Conservation (phyloP, 1,140 invertebrate species). For the Musca vetustissima region DNA sequence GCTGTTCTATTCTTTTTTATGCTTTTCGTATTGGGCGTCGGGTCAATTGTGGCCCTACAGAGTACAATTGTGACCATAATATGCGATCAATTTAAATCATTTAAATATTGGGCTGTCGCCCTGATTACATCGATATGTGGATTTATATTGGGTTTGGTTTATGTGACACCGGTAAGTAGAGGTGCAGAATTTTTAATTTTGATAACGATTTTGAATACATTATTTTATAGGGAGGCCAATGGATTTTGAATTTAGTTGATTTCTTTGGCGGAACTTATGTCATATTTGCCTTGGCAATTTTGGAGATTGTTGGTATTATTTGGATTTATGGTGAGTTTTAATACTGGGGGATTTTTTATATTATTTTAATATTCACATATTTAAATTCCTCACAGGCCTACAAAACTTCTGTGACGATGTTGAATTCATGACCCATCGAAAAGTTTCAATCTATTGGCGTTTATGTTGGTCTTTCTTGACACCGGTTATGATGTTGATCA, state of each 20-base stretch:
- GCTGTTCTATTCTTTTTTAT: conserved; percentile 87
- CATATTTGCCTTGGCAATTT: conserved; percentile 72
- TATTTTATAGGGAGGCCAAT: conserved; percentile 78
- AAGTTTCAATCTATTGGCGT: conserved; percentile 75
- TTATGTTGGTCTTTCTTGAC: conserved; percentile 80
- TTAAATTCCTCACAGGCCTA: conserved; percentile 56
- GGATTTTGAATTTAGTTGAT: conserved; percentile 81
- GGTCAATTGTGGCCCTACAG: conserved; percentile 71
- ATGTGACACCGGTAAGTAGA: conserved; percentile 70
- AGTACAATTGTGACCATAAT: conserved; percentile 70
- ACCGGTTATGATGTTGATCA: conserved; percentile 68
- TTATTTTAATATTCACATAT: neutral
- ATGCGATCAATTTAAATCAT: conserved; percentile 68
- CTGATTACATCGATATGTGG: conserved; percentile 61
- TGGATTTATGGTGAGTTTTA: conserved; percentile 76
- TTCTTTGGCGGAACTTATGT: conserved; percentile 82
- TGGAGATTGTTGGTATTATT: conserved; percentile 70
- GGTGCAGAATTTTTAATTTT: too few relatives aligned
- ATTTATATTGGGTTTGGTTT: conserved; percentile 72
- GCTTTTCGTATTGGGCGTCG: conserved; percentile 78
- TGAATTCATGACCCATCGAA: conserved; percentile 74
- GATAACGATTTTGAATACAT: too few relatives aligned
- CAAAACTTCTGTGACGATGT: conserved; percentile 74
- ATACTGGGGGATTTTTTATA: too few relatives aligned
- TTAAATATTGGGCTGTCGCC: conserved; percentile 67